Base-by-base conservation (phyloP, 2,888 invertebrate species). In the Stenurella melanura region DNA sequence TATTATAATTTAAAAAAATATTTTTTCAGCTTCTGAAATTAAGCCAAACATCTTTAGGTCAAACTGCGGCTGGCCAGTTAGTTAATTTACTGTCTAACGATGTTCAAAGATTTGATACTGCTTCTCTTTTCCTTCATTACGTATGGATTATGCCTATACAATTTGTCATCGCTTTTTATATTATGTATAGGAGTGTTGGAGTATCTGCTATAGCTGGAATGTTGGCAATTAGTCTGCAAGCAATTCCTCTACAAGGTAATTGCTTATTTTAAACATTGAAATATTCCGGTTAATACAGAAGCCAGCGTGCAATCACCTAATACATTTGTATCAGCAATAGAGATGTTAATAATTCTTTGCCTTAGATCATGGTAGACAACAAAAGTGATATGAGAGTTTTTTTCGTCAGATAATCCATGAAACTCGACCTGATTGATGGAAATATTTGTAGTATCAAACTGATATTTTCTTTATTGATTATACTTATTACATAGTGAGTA, bases 71-170 rank as follows among this genome's bases (percentile, higher is more conserved):
- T 81, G 96, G 96, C 0, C 95, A 96, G 88, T 93, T 97, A 83
- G 93, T 96, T 64, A 97, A 96, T 88, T 89, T 97, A 74, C 91
- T 97, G 90, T 96, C 96, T 0, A 96, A 96, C 84, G 97, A 97
- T 87, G 96, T 96, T 2, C 93, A 93, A 83, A 92, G 96, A 79
- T 96, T 96, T 87, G 96, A 96, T 86, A 89, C 93, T 88, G 92
- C 93, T 21, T 92, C 94, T 19, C 84, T 93, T 68, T 93, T 93
- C 86, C 88, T 96, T 15, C 95, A 96, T 88, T 96, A 94, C 87
- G 88, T 96, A 63, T 95, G 96, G 95, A 93, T 96, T 73, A 95
- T 95, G 90, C 96, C 96, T 0, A 90, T 96, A 15, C 93, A 95
- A 83, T 93, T 93, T 11, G 90, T 93, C 0, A 92, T 95, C 26